Percentiles rank a stretch among this genome's conserved stretches.
phyloP scores from a whole-genome alignment of 92 coral and sea anemone genomes.

The Chrysogorgia sp. region DNA sequence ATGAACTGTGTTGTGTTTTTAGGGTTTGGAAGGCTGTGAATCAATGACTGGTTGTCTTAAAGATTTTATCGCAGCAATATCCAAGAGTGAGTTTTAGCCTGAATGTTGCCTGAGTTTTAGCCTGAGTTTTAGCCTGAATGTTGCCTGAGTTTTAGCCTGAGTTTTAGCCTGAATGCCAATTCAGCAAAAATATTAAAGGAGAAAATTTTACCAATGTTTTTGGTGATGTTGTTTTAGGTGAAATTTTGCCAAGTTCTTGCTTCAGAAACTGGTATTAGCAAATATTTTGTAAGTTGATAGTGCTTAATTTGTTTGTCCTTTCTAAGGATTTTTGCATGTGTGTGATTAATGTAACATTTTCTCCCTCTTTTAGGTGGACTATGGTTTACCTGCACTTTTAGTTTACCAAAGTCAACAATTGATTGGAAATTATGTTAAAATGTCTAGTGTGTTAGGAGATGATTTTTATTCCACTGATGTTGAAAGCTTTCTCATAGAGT shows the following conservation, averaged over 20 bases:
- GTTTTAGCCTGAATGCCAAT: slow-evolving; percentile 8
- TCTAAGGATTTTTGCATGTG: neutral
- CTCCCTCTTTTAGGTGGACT: slow-evolving; percentile 61
- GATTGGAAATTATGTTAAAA: slow-evolving; percentile 89
- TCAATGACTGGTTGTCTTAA: slow-evolving; percentile 85
- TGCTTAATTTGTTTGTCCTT: neutral
- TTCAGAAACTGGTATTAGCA: slow-evolving; percentile 87
- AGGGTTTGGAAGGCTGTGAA: slow-evolving; percentile 77
- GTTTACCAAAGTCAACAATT: slow-evolving; percentile 85
- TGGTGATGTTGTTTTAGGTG: slow-evolving; percentile 75
- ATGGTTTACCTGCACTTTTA: slow-evolving; percentile 92
- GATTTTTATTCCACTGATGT: slow-evolving; percentile 93
- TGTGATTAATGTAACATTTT: neutral
- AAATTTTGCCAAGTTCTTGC: slow-evolving; percentile 92
- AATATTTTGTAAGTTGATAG: slow-evolving; percentile 85
- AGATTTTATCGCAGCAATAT: slow-evolving; percentile 74
- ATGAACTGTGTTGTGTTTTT: neutral
- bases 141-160: no score
- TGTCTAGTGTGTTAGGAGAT: slow-evolving; percentile 77
- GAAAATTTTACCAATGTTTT: no score
- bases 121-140: slow-evolving; percentile 31
- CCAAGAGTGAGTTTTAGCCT: slow-evolving; percentile 64
- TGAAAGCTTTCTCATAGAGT: slow-evolving; percentile 89
- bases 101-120: no score
- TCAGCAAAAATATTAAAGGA: no score